Base-by-base conservation (phyloP, 2,888 invertebrate genomes). In the Scotopteryx bipunctaria region DNA sequence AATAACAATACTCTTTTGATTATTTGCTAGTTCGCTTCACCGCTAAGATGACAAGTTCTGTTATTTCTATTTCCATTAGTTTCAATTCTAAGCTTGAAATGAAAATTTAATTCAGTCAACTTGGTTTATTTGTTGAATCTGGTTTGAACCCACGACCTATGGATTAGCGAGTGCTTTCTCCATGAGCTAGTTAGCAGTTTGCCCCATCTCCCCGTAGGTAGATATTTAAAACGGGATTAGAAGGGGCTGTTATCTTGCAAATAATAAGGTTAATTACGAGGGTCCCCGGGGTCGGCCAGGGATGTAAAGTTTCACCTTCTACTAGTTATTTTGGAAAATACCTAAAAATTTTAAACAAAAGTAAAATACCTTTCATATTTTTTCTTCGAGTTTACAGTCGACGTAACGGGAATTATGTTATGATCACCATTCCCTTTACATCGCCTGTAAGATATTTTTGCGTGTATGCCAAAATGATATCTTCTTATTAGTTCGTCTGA, bases 161-260 rank as follows among this genome's bases (percentile, higher is more conserved):
- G 27, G 44, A 36, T 35, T 21, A 32, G 27, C 17, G 13, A 9
- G 5, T 25, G 16, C 35, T 25, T 35, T 35, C 11, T 25, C 25
- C 16, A 21, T 31, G 2, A 15, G 35, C 16, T 41, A 27, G 46
- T 40, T 40, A 40, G 29, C 19, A 14, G 21, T 41, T 35, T 33
- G 49, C 40, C 29, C 15, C 23, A 13, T 14, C 32, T 14, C 11
- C 16, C 29, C 25, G 8, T 14, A 47, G 40, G 45, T 43, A 49
- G 44, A 53, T 56, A 41, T 57, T 60, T 60, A 55, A 61, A 61
- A 41, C 37, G 47, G 57, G 52, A 57, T 59, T 56, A 59, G 36
- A 42, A 51, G 48, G 51, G 57, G 43, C 25, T 51, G 61, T 57
- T 56, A 61, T 59, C 58, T 55, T 42, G 35, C 43, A 45, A 50